phyloP scores from a whole-genome alignment of 2,113 vertebrate species.

The Oncorhynchus mykiss region DNA sequence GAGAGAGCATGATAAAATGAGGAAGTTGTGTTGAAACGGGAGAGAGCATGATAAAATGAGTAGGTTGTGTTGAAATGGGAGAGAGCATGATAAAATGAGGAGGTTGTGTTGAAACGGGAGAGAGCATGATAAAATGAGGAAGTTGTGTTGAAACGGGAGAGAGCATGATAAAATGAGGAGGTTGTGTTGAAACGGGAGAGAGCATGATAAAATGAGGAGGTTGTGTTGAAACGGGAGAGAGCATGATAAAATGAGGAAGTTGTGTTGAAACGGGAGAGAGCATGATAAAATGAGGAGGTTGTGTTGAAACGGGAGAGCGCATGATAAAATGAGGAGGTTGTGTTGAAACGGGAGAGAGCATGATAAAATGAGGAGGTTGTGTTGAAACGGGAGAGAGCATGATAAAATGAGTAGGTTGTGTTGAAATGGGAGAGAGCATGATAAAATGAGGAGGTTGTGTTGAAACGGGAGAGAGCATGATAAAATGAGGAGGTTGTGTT shows the following conservation, averaged over 20 bases:
- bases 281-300: conserved; percentile 47
- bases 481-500: conserved; percentile 41
- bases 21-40: conserved; percentile 40
- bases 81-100: conserved; percentile 5
- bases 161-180: conserved; percentile 31
- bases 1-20: conserved; percentile 29
- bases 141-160: conserved; percentile 40
- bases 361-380: conserved; percentile 33
- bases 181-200: conserved; percentile 39
- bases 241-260: conserved; percentile 33
- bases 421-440: conserved; percentile 35
- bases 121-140: conserved; percentile 27
- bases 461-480: conserved; percentile 32
- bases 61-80: conserved; percentile 19
- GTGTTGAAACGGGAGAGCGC: conserved; percentile 42
- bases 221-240: conserved; percentile 39
- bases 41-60: conserved; percentile 29
- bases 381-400: conserved; percentile 37
- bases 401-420: conserved; percentile 34
- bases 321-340: conserved; percentile 31
- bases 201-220: conserved; percentile 33
- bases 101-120: conserved; percentile 42
- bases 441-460: conserved; percentile 39
- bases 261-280: conserved; percentile 40
- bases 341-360: conserved; percentile 39